These are phyloP conservation scores for Lucifuga dentata DNA, from an alignment of 2,113 vertebrate genomes.

Conservation along the genomic window DNA sequence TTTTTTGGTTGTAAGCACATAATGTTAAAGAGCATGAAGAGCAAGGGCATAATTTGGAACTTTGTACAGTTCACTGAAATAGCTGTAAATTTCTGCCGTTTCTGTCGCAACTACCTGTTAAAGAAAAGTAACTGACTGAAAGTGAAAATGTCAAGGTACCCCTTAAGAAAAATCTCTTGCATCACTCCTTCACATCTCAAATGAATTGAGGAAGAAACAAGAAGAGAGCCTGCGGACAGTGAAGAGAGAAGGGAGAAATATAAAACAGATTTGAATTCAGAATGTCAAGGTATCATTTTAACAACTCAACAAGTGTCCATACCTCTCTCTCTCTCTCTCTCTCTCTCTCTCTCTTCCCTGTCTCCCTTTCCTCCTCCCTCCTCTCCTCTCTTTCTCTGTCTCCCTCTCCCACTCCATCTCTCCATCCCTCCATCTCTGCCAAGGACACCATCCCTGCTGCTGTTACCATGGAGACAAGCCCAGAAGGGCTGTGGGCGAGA, in stretches of 20 bases:
- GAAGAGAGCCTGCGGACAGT: conserved; percentile 19
- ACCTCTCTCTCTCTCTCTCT: conserved; percentile 9
- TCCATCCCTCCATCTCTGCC: conserved; percentile 68
- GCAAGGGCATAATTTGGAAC: no score
- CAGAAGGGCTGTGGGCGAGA: conserved; percentile 80
- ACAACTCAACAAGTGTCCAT: conserved; percentile 73
- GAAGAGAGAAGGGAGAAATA: conserved; percentile 17
- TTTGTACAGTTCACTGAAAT: not conserved
- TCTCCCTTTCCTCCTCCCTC: not conserved
- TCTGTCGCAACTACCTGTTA: conserved; percentile 20
- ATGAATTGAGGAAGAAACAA: conserved; percentile 27
- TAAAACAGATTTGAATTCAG: conserved; percentile 50
- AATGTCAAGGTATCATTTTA: conserved; percentile 69
- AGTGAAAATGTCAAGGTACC: conserved; percentile 55
- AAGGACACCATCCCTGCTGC: conserved; percentile 80
- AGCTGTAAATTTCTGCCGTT: not conserved
- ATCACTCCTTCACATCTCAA: conserved; percentile 33
- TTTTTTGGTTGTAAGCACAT: conserved; percentile 47
- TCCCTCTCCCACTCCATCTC: conserved; percentile 11
- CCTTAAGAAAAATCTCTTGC: conserved; percentile 13
- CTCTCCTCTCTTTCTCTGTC: conserved; percentile 7
- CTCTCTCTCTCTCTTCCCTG: conserved; percentile 3
- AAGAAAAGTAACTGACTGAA: conserved; percentile 38
- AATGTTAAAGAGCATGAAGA: no score
- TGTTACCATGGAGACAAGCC: conserved; percentile 80